Percentiles rank a stretch among this genome's conserved stretches.
Evolutionary conservation across 2,888 invertebrate species (phyloP).

Genomic region (Oscheius myriophilus): DNA sequence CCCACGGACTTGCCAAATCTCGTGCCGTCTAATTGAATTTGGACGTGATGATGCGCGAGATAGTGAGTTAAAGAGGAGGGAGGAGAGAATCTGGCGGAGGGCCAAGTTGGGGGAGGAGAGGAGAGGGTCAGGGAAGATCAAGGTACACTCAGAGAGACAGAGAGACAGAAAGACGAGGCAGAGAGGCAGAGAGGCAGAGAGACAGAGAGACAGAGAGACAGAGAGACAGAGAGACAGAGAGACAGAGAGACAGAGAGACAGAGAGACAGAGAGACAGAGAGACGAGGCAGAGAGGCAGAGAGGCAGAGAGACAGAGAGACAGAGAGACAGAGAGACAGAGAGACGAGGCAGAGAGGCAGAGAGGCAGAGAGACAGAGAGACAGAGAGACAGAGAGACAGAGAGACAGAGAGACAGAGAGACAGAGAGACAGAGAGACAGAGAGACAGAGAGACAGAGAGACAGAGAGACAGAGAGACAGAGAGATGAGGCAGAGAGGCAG

Average conservation of each 20-base stretch:
- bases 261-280: slow-evolving; percentile 9
- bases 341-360: too few species aligned
- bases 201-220: background rate
- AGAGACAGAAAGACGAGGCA: background rate
- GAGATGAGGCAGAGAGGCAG: background rate
- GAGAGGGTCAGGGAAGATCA: slow-evolving; percentile 11
- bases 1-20: too few species aligned
- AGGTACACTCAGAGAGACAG: background rate
- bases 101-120: background rate
- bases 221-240: slow-evolving; percentile 1
- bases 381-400: too few species aligned
- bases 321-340: background rate
- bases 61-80: background rate
- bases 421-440: too few species aligned
- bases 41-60: too few species aligned
- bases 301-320: background rate
- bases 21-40: too few species aligned
- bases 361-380: too few species aligned
- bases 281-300: background rate
- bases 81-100: background rate
- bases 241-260: slow-evolving; percentile 25
- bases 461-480: too few species aligned
- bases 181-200: slow-evolving; percentile 11
- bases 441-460: too few species aligned
- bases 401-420: background rate